Base-by-base conservation (phyloP, 2,113 vertebrate genomes). In the Cryptomyrus ogoouensis region DNA sequence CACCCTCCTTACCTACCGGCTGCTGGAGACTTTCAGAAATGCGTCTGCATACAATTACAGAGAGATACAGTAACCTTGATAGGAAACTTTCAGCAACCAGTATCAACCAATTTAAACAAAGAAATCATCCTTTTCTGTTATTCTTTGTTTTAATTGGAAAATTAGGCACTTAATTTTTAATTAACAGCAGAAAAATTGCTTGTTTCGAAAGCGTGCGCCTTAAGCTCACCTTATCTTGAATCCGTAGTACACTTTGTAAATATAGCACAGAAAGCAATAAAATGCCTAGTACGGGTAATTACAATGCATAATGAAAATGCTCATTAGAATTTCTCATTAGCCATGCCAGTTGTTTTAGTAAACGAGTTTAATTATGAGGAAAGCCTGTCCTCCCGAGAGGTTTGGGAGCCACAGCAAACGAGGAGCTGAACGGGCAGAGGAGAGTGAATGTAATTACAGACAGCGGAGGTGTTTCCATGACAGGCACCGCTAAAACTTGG, bases 291-390 rank as follows among this genome's bases (percentile, higher is more conserved):
- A 49, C 6, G 47, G 35, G 91, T 93, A 92, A 92, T 93, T 93
- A 93, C 94, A 92, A 94, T 93, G 92, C 93, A 93, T 90, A 87
- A 90, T 91, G 84, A 44, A 88, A 84, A 91, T 91, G 93, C 93
- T 92, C 92, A 94, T 93, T 91, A 92, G 39, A 89, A 92, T 87
- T 90, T 91, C 91, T 94, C 94, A 94, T 95, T 93, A 94, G 91
- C 91, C 46, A 53, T 86, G 47, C 91, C 31, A 88, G 91, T 93
- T 93, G 92, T 93, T 93, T 92, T 89, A 91, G 90, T 93, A 93
- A 94, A 93, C 85, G 91, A 93, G 92, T 94, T 94, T 92, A 94
- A 93, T 93, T 91, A 93, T 19, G 88, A 88, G 90, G 89, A 92
- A 89, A 89, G 92, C 88, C 89, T 90, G 47, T 89, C 35, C 44